Base-by-base conservation (phyloP, 2,797 vertebrate species). In the Petrocephalus sullivani region DNA sequence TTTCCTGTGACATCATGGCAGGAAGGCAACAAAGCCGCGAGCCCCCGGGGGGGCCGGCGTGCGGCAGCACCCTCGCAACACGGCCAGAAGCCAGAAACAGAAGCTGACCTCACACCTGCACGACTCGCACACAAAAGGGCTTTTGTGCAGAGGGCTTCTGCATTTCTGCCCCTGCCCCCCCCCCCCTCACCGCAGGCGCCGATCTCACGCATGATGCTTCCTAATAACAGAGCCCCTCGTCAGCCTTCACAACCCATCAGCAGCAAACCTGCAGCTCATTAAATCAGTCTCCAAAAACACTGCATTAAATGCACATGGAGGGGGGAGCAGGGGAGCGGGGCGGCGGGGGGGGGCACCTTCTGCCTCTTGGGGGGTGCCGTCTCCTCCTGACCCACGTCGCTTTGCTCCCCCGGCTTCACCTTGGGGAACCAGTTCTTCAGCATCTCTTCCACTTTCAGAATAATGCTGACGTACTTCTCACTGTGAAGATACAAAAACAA, bases 361-460 rank as follows among this genome's bases (percentile, higher is more conserved):
- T 81, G 92, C 94, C 94, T 96, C 94, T 96, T 96, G 90, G 93
- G 89, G 19, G 92, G 92, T 85, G 89, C 88, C 88, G 94, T 93
- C 87, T 95, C 94, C 37, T 93, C 93, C 90, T 91, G 91, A 6
- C 91, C 82, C 89, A 89, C 88, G 49, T 90, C 84, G 5, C 60
- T 85, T 91, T 95, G 95, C 84, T 95, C 92, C 82, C 88, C 90
- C 89, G 95, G 92, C 91, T 95, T 95, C 81, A 96, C 92, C 64
- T 96, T 93, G 88, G 96, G 96, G 90, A 96, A 96, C 96, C 96
- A 96, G 92, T 93, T 96, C 91, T 95, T 96, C 90, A 96, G 92
- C 96, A 96, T 96, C 90, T 95, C 95, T 92, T 96, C 96, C 95
- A 96, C 96, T 92, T 96, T 96, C 41, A 96, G 92, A 92, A 96